Evolutionary conservation across 2,888 invertebrate genomes (phyloP).

Genomic region (Crioceris asparagi): DNA sequence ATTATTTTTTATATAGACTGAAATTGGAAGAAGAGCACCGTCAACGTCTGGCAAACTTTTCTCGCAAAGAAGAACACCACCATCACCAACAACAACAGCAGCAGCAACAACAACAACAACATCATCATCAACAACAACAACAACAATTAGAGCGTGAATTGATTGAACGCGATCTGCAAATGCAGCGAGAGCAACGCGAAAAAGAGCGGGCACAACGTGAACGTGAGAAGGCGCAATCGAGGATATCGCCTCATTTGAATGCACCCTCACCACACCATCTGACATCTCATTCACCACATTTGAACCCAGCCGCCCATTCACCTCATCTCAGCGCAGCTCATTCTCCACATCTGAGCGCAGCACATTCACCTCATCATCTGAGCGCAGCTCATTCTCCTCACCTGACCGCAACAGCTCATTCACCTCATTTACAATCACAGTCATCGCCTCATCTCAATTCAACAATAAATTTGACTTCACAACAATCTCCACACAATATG

Average conservation of each 20-base stretch:
- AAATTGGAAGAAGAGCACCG: slow-evolving; percentile 62
- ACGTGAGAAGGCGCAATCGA: slow-evolving; percentile 39
- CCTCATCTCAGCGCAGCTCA: not conserved
- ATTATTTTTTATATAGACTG: no score
- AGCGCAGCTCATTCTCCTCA: slow-evolving; percentile 22
- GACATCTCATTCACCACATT: slow-evolving; percentile 36
- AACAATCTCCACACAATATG: no score
- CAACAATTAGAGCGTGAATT: slow-evolving; percentile 35
- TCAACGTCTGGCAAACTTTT: slow-evolving; percentile 35
- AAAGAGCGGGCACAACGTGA: slow-evolving; percentile 42
- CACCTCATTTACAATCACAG: no score
- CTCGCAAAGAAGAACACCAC: slow-evolving; percentile 37
- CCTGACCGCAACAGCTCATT: no score
- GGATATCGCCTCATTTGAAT: slow-evolving; percentile 35
- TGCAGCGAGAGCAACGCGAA: slow-evolving; percentile 40
- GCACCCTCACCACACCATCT: no score
- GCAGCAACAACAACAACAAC: no score
- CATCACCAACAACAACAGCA: no score
- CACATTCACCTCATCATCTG: not conserved
- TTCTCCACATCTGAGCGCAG: not conserved
- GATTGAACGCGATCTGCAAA: slow-evolving; percentile 41
- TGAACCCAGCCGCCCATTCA: slow-evolving; percentile 20
- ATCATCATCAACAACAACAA: slow-evolving; percentile 32
- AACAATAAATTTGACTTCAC: no score
- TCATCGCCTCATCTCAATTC: no score